phyloP scores from a whole-genome alignment of 1,140 invertebrate genomes.

The Adelges cooleyi region DNA sequence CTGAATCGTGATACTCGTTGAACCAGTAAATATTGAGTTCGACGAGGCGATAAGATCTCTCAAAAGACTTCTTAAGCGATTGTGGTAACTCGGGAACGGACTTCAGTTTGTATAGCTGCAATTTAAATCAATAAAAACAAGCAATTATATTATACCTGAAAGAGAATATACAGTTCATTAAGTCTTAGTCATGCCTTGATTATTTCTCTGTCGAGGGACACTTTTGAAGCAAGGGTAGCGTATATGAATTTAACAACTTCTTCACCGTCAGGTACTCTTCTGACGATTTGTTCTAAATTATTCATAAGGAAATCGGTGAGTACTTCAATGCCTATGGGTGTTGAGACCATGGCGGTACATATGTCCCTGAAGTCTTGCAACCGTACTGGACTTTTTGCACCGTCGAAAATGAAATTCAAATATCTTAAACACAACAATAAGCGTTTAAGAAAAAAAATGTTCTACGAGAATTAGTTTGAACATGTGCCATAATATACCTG shows the following conservation, averaged over 20 bases:
- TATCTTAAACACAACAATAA: not conserved
- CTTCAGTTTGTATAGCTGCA: not conserved
- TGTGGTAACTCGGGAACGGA: not conserved
- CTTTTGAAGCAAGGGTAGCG: not conserved
- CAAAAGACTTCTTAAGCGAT: not conserved
- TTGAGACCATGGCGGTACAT: not conserved
- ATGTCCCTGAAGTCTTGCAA: conserved; percentile 4
- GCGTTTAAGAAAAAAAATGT: not conserved
- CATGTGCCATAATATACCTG: too few relatives aligned
- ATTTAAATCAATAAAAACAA: not conserved
- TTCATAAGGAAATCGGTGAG: not conserved
- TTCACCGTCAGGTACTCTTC: not conserved
- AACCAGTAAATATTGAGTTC: conserved; percentile 3
- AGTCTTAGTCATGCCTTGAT: not conserved
- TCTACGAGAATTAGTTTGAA: too few relatives aligned
- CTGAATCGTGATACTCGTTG: not conserved
- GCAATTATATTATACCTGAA: too few relatives aligned
- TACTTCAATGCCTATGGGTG: not conserved
- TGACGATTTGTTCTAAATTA: not conserved
- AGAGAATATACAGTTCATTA: too few relatives aligned
- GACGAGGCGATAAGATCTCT: not conserved
- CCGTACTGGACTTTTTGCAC: not conserved
- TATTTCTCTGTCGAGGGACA: conserved; percentile 12
- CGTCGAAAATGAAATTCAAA: not conserved
- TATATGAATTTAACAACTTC: conserved; percentile 1